Evolutionary conservation across 2,797 vertebrate genomes (phyloP), one percentile per base, ranked within the genome.

Genomic region (Sylvilagus floridanus): DNA sequence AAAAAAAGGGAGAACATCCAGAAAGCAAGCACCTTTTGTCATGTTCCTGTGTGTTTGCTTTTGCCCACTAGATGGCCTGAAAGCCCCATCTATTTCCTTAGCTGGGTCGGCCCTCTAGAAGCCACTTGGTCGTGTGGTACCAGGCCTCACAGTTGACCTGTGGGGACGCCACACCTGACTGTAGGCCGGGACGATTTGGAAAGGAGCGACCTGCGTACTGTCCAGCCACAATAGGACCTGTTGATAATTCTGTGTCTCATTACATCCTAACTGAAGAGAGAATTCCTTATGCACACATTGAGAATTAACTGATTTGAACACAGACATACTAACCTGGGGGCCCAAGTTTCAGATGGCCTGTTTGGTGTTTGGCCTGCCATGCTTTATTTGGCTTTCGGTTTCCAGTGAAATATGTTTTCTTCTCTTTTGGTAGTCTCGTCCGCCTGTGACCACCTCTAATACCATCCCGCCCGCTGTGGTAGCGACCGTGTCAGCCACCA

Each of bases 391-490:
- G 69, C 57, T 35, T 81, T 93, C 94, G 81, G 26, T 86, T 93
- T 88, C 88, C 95, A 86, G 19, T 94, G 37, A 92, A 95, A 12
- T 95, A 2, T 32, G 75, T 77, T 94, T 30, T 95, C 32, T 63
- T 32, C 95, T 13, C 0, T 95, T 14, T 98, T 95, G 89, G 2
- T 96, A 99, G 99, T 99, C 99, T 95, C 99, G 99, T 57, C 99
- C 99, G 71, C 97, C 99, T 52, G 99, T 99, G 95, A 99, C 99
- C 88, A 99, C 99, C 7, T 99, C 99, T 7, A 99, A 99, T 77
- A 98, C 99, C 60, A 99, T 99, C 96, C 98, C 99, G 94, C 99
- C 99, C 62, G 99, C 99, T 24, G 99, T 99, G 95, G 99, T 99
- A 97, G 99, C 99, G 10, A 99, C 99, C 4, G 99, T 99, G 60